phyloP scores from a whole-genome alignment of 64 coral and sea anemone species.

The Platygyra sinensis region DNA sequence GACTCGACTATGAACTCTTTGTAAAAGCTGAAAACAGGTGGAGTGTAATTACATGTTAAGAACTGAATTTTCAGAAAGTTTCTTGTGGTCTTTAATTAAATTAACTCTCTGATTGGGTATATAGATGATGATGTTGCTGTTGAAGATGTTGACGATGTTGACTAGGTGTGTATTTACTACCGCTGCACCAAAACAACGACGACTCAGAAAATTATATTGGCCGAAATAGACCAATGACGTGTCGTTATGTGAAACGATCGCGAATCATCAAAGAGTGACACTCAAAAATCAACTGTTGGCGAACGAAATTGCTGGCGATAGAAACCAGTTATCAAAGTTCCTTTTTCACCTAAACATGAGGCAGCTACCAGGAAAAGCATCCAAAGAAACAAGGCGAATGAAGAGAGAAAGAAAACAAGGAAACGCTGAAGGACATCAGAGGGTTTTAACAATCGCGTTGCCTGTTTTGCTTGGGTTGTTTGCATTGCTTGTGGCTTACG shows the following conservation, averaged over 20 bases:
- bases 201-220: background rate
- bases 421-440: constrained; percentile 75
- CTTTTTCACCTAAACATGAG: constrained; percentile 61
- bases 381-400: constrained; percentile 78
- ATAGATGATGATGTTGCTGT: too few relatives aligned
- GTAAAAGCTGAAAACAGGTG: too few relatives aligned
- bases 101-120: too few relatives aligned
- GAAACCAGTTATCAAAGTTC: background rate
- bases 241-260: background rate
- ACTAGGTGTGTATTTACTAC: too few relatives aligned
- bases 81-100: too few relatives aligned
- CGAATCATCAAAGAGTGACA: background rate
- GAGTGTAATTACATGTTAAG: too few relatives aligned
- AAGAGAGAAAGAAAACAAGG: constrained; percentile 79
- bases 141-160: too few relatives aligned
- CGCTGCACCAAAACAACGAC: background rate
- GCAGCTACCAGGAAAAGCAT: constrained; percentile 82
- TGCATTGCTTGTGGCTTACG: constrained; percentile 68
- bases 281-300: background rate
- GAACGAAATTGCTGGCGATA: background rate
- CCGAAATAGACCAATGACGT: constrained; percentile 6
- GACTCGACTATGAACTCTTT: too few relatives aligned
- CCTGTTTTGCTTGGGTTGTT: constrained; percentile 79
- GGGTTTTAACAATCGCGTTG: constrained; percentile 72
- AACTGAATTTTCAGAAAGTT: too few relatives aligned